Percentiles rank a stretch among this genome's conserved stretches.
Evolutionary conservation across 2,888 invertebrate genomes (phyloP).

Genomic region (Amblyjoppa fuscipennis): DNA sequence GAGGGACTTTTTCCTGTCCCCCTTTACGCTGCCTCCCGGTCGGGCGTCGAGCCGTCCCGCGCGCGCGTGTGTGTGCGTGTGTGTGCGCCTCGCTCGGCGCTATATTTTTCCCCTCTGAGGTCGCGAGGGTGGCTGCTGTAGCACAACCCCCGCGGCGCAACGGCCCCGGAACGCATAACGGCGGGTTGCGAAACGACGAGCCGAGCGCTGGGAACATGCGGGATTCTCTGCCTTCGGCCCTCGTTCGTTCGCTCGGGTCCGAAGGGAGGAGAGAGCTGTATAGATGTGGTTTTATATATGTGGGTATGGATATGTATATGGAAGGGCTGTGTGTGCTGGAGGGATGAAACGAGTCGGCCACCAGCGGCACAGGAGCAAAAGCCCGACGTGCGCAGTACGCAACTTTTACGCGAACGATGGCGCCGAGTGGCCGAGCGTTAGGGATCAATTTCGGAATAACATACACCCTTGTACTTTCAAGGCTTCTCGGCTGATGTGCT

Average conservation of each 20-base stretch:
- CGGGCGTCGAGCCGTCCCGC: constrained; percentile 66
- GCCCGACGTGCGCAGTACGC: constrained; percentile 82
- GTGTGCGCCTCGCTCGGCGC: constrained; percentile 70
- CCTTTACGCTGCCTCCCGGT: constrained; percentile 72
- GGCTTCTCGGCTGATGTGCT: constrained; percentile 73
- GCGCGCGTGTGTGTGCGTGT: too few species aligned
- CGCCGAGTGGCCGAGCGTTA: constrained; percentile 75
- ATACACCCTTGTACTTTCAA: constrained; percentile 82
- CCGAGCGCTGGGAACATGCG: constrained; percentile 72
- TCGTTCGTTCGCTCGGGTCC: constrained; percentile 42
- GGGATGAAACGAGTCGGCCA: constrained; percentile 62
- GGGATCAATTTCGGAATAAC: constrained; percentile 84
- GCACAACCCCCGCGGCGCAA: constrained; percentile 68
- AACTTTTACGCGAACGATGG: constrained; percentile 83
- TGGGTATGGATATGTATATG: background rate
- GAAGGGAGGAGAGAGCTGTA: constrained; percentile 32
- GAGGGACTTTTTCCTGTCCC: constrained; percentile 80
- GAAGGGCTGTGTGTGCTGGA: constrained; percentile 17
- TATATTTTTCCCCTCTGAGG: constrained; percentile 84
- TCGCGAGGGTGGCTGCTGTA: constrained; percentile 79
- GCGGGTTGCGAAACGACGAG: constrained; percentile 73
- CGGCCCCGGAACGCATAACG: constrained; percentile 58
- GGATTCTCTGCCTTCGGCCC: constrained; percentile 60
- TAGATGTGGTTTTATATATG: background rate
- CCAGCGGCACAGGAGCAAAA: constrained; percentile 70